phyloP scores from a whole-genome alignment of 2,888 invertebrate species.

The Drosophila ustulata region DNA sequence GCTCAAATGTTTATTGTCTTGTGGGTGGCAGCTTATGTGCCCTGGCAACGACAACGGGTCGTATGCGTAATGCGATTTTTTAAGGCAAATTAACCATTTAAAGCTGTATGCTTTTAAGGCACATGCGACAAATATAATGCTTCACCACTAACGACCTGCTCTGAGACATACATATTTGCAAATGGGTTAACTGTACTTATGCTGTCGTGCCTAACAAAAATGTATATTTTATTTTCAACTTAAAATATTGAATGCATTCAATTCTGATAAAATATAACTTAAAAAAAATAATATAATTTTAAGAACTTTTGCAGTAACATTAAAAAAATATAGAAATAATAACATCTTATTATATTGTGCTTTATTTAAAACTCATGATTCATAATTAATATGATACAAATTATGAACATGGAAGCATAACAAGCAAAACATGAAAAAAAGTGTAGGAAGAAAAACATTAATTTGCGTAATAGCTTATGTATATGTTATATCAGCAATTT shows the following conservation, averaged over 20 bases:
- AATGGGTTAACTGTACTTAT: neutral
- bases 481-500: no score
- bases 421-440: no score
- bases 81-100: constrained; percentile 21
- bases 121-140: neutral
- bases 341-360: no score
- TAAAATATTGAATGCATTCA: neutral
- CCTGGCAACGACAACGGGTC: constrained; percentile 40
- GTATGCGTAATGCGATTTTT: constrained; percentile 33
- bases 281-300: no score
- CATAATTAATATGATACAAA: no score
- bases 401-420: no score
- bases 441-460: no score
- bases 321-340: no score
- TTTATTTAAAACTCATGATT: no score
- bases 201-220: neutral
- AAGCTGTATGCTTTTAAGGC: neutral
- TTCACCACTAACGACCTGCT: neutral
- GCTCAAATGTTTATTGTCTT: constrained; percentile 25
- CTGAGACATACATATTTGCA: neutral
- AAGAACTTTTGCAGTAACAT: no score
- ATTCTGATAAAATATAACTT: no score
- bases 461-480: no score
- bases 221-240: neutral
- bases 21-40: constrained; percentile 22